Conservation (phyloP, 2,797 vertebrate genomes). For the Scarus forsteni region DNA sequence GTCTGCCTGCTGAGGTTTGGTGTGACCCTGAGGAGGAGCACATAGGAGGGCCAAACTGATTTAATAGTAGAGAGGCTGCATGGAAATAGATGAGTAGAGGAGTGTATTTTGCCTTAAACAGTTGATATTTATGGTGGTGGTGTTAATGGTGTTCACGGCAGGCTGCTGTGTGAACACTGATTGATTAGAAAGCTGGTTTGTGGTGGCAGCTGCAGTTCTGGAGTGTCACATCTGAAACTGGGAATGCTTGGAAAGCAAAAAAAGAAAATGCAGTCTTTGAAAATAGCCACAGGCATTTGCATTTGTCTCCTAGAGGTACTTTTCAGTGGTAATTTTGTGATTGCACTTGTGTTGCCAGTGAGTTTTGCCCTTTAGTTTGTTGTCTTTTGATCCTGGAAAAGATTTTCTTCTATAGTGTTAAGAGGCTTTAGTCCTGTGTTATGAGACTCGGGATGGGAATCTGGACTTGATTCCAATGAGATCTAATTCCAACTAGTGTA, state of each 20-base stretch:
- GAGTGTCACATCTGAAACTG: slow-evolving; percentile 34
- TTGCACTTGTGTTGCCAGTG: no score
- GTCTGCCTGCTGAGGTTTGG: slow-evolving; percentile 37
- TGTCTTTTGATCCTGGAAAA: no score
- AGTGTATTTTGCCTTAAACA: slow-evolving; percentile 23
- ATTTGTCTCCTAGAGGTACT: not conserved
- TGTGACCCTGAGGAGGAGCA: slow-evolving; percentile 43
- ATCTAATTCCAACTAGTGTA: no score
- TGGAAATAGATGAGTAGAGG: slow-evolving; percentile 42
- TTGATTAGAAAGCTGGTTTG: slow-evolving; percentile 47
- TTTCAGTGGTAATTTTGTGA: no score
- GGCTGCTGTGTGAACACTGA: slow-evolving; percentile 36
- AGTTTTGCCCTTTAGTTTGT: no score
- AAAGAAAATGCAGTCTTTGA: slow-evolving; percentile 5
- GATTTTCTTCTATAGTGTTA: no score
- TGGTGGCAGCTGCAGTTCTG: slow-evolving; percentile 47
- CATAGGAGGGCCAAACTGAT: slow-evolving; percentile 24
- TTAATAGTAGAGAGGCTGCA: slow-evolving; percentile 17
- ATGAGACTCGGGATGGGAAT: no score
- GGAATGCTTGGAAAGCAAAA: slow-evolving; percentile 1
- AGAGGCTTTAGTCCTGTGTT: no score
- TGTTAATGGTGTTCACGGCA: slow-evolving; percentile 14
- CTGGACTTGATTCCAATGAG: no score
- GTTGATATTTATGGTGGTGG: slow-evolving; percentile 29
- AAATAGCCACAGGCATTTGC: slow-evolving; percentile 5